Conservation (phyloP, 2,888 invertebrate species). For the Tanytarsus gracilentus region DNA sequence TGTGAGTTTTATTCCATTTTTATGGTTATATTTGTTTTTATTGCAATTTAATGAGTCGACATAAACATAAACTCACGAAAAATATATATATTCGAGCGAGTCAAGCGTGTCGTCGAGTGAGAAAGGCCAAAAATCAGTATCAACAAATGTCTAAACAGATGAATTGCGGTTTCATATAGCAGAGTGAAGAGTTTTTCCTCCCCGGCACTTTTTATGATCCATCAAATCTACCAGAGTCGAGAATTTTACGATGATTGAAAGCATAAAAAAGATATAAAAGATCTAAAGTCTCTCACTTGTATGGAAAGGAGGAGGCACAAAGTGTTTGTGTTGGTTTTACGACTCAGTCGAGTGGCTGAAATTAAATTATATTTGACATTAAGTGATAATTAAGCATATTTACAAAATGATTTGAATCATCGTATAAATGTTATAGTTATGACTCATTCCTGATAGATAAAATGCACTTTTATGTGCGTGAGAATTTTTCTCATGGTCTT, state of each 20-base stretch:
- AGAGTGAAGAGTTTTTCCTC: neutral
- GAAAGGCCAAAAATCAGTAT: neutral
- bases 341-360: neutral
- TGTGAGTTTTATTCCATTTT: conserved; percentile 25
- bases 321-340: neutral
- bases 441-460: too few relatives aligned
- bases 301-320: neutral
- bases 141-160: conserved; percentile 24
- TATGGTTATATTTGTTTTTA: conserved; percentile 26
- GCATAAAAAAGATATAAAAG: conserved; percentile 24
- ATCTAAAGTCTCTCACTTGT: conserved; percentile 1
- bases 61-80: conserved; percentile 17
- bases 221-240: neutral
- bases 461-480: too few relatives aligned
- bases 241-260: conserved; percentile 23
- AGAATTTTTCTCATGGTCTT: neutral
- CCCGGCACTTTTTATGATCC: conserved; percentile 15
- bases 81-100: neutral
- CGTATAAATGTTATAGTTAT: neutral
- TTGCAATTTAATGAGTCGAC: conserved; percentile 24
- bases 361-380: conserved; percentile 21
- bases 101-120: neutral
- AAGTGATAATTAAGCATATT: conserved; percentile 7
- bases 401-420: neutral
- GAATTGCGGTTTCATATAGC: conserved; percentile 9